A percentile compares a stretch with the other conserved stretches of the same genome.
These are phyloP conservation scores for Ganaspis sp. DNA, from an alignment of 1,140 invertebrate genomes.

Conservation along the genomic window DNA sequence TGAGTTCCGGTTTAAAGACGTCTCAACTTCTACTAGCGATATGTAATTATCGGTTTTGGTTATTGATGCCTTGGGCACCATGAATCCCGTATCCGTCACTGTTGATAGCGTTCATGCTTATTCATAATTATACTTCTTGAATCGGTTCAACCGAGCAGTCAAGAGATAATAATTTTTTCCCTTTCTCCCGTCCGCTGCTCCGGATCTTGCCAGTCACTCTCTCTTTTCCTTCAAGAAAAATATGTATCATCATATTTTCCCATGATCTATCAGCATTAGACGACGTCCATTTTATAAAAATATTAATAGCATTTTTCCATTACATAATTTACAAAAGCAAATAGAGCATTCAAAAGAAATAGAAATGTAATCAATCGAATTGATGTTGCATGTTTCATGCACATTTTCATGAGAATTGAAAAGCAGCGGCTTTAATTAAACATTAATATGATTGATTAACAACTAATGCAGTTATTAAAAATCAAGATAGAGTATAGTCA, in stretches of 20 bases:
- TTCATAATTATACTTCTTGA: conserved; percentile 31
- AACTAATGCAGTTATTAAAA: no score
- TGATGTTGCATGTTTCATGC: no score
- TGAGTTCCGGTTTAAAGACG: conserved; percentile 1
- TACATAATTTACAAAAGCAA: not conserved
- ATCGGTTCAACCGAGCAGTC: conserved; percentile 6
- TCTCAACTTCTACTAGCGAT: not conserved
- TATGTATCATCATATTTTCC: not conserved
- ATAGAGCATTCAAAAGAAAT: not conserved
- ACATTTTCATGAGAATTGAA: no score
- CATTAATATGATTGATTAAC: no score
- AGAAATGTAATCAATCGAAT: not conserved
- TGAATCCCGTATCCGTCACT: conserved; percentile 9
- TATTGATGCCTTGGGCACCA: conserved; percentile 9
- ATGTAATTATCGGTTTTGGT: conserved; percentile 19
- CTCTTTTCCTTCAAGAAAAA: not conserved
- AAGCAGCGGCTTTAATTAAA: no score
- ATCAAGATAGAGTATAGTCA: no score
- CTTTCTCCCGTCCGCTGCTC: conserved; percentile 2
- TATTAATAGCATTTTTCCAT: not conserved
- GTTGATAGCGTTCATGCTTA: conserved; percentile 28
- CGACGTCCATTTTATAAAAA: not conserved
- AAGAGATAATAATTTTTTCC: conserved; percentile 25
- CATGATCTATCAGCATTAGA: conserved; percentile 17
- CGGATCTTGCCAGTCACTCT: conserved; percentile 13